A percentile compares a stretch with the other conserved stretches of the same genome.
Evolutionary conservation across 2,113 vertebrate genomes (phyloP).

Genomic region (Pontoporia blainvillei): DNA sequence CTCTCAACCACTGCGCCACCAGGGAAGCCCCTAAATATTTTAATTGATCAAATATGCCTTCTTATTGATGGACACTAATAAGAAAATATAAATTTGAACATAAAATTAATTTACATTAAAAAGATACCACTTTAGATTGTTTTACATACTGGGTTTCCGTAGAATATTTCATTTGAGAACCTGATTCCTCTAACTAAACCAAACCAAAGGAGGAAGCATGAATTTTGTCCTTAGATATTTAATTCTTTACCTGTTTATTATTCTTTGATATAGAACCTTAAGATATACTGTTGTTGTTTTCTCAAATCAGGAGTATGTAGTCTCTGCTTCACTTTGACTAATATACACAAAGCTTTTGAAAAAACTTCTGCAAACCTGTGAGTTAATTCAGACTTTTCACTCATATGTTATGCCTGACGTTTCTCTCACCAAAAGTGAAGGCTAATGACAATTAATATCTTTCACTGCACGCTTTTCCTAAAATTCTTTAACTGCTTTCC

Average conservation of each 20-base stretch:
- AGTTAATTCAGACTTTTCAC: not conserved
- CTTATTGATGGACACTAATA: not conserved
- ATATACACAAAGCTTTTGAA: not conserved
- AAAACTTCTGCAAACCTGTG: not conserved
- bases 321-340: not conserved
- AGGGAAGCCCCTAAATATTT: not conserved
- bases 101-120: not conserved
- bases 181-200: not conserved
- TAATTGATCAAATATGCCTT: not conserved
- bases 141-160: not conserved
- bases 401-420: not conserved
- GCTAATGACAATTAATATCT: not conserved
- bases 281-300: not conserved
- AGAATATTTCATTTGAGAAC: conserved; percentile 16
- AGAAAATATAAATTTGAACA: conserved; percentile 2
- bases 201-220: not conserved
- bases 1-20: no score
- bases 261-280: not conserved
- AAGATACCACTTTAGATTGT: conserved; percentile 11
- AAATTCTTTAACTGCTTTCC: not conserved
- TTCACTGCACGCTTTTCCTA: not conserved
- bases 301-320: not conserved
- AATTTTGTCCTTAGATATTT: not conserved
- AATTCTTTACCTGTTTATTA: not conserved
- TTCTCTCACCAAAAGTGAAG: not conserved